Percentiles rank a stretch among this genome's conserved stretches.
phyloP scores from a whole-genome alignment of 2,888 invertebrate species.

The Agonopterix alstromeriana region DNA sequence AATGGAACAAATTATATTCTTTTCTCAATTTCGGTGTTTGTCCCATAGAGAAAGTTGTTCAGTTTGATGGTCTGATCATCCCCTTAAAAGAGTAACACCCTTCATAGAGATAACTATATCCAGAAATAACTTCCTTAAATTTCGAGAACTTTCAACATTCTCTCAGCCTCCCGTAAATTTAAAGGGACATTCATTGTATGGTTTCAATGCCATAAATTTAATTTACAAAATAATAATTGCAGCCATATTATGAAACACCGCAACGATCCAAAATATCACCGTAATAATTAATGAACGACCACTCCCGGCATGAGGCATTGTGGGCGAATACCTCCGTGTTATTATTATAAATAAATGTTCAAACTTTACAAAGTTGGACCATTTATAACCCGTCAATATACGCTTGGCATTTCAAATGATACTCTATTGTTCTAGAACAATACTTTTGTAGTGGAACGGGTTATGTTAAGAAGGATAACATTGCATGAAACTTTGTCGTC shows the following conservation, averaged over 20 bases:
- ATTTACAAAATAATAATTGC: conserved; percentile 21
- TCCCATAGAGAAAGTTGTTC: too few relatives aligned
- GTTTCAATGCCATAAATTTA: conserved; percentile 4
- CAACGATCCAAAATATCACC: conserved; percentile 24
- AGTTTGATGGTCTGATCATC: too few relatives aligned
- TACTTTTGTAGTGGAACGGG: background rate
- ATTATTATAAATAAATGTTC: conserved; percentile 59
- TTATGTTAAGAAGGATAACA: background rate
- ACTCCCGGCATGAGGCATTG: conserved; percentile 41
- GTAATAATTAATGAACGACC: conserved; percentile 48
- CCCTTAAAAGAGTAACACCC: too few relatives aligned
- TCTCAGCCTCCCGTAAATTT: too few relatives aligned
- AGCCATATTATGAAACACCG: conserved; percentile 14
- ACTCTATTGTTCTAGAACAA: conserved; percentile 1
- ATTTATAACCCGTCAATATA: conserved; percentile 40
- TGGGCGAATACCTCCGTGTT: conserved; percentile 47
- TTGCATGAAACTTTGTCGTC: background rate
- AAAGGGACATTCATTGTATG: background rate
- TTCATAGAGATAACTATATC: too few relatives aligned
- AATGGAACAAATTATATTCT: too few relatives aligned
- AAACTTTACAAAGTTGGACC: conserved; percentile 38
- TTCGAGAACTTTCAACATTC: too few relatives aligned
- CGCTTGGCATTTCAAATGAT: conserved; percentile 14
- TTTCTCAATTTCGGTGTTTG: too few relatives aligned
- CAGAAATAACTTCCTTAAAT: too few relatives aligned